Evolutionary conservation across 2,113 vertebrate species (phyloP).

Genomic region (Gavialis gangeticus): DNA sequence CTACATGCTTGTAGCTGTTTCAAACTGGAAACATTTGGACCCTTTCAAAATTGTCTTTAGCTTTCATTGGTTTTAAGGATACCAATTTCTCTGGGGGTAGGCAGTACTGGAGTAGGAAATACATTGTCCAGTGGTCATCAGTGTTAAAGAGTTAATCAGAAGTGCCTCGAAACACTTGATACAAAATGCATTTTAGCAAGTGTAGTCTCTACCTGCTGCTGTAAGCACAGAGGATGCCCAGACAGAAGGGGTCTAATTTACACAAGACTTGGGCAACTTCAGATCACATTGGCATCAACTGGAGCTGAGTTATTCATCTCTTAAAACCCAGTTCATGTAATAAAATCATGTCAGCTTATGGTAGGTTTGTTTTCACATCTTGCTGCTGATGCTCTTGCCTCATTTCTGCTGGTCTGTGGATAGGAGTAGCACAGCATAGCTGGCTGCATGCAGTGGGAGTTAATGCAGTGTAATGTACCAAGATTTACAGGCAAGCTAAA

Average conservation of each 20-base stretch:
- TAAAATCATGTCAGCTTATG: not conserved
- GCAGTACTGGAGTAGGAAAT: not conserved
- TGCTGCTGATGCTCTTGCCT: not conserved
- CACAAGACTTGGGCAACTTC: not conserved
- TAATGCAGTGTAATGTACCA: not conserved
- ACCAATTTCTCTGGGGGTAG: not conserved
- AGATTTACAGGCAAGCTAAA: slow-evolving; percentile 52
- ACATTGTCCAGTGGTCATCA: not conserved
- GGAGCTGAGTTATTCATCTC: not conserved
- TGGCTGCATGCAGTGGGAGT: slow-evolving; percentile 20
- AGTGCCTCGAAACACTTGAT: not conserved
- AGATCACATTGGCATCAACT: not conserved
- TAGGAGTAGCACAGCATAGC: slow-evolving; percentile 24
- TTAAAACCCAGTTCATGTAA: not conserved
- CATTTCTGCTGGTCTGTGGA: slow-evolving; percentile 10
- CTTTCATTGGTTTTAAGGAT: not conserved
- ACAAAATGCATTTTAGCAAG: no score
- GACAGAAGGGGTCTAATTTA: not conserved
- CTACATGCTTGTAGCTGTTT: not conserved
- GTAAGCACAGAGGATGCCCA: not conserved
- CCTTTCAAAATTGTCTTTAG: not conserved
- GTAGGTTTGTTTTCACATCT: slow-evolving; percentile 16
- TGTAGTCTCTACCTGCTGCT: not conserved
- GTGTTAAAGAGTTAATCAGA: not conserved
- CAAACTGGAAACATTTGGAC: not conserved